phyloP scores from a whole-genome alignment of 2,888 invertebrate genomes.

The Ornithoptera priamus region DNA sequence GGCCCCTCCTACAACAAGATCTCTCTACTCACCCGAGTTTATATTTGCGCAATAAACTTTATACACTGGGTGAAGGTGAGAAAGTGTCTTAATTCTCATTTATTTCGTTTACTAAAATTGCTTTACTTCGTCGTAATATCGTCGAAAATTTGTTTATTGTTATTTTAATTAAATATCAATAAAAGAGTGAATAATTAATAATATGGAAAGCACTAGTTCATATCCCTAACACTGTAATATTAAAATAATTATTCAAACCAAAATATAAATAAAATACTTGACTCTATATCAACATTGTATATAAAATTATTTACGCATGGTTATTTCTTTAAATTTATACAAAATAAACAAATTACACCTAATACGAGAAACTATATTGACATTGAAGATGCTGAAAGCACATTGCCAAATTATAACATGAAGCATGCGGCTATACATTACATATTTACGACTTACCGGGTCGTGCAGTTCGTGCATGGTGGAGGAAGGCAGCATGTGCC shows the following conservation, averaged over 20 bases:
- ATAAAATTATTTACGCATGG: background rate
- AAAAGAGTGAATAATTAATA: background rate
- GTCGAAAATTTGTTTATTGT: background rate
- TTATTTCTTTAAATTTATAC: background rate
- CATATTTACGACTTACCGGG: conserved; percentile 73
- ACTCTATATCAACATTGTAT: background rate
- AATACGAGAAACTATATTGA: background rate
- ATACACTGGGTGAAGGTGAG: background rate
- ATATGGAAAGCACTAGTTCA: background rate
- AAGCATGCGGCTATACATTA: conserved; percentile 41
- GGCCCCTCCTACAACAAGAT: conserved; percentile 80
- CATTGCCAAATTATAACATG: conserved; percentile 49
- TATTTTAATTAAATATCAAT: background rate
- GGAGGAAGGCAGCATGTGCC: conserved; percentile 78
- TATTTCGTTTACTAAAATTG: background rate
- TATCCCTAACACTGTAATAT: background rate
- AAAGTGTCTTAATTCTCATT: background rate
- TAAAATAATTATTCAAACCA: background rate
- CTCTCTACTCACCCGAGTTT: conserved; percentile 70
- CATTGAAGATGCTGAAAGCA: conserved; percentile 52
- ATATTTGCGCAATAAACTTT: background rate
- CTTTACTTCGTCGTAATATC: background rate
- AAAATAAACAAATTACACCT: background rate
- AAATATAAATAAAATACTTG: background rate
- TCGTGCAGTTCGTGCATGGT: conserved; percentile 81